A percentile compares a stretch with the other conserved stretches of the same genome.
phyloP scores from a whole-genome alignment of 2,113 vertebrate species.

The Quiscalus mexicanus region DNA sequence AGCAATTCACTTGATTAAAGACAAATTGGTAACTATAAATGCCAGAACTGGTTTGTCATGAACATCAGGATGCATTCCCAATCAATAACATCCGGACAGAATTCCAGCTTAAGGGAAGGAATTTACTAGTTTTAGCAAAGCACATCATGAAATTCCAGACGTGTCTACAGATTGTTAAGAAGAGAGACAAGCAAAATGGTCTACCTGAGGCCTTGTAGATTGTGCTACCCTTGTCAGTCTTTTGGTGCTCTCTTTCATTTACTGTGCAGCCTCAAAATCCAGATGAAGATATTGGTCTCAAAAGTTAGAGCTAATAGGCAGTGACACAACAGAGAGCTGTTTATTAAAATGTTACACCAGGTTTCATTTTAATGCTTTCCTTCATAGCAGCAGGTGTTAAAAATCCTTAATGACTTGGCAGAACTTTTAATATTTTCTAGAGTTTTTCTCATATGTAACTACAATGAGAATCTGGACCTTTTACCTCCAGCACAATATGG shows the following conservation, averaged over 20 bases:
- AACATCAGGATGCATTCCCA: neutral
- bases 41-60: neutral
- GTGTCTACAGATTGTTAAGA: neutral
- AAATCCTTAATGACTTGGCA: neutral
- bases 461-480: neutral
- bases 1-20: neutral
- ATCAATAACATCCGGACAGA: neutral
- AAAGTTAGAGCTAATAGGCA: neutral
- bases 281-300: neutral
- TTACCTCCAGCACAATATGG: neutral
- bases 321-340: neutral
- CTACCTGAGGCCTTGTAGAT: neutral
- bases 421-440: neutral
- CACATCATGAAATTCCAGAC: neutral
- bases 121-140: slow-evolving; percentile 1
- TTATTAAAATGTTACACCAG: neutral
- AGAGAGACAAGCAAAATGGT: neutral
- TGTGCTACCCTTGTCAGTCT: neutral
- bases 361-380: neutral
- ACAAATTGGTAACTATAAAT: neutral
- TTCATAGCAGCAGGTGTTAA: neutral
- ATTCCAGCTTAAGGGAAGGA: neutral
- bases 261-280: neutral
- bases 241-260: neutral
- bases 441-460: neutral